phyloP scores from a whole-genome alignment of 35 echinoderm and acorn worm genomes.

The Nesometra sesokonis region DNA sequence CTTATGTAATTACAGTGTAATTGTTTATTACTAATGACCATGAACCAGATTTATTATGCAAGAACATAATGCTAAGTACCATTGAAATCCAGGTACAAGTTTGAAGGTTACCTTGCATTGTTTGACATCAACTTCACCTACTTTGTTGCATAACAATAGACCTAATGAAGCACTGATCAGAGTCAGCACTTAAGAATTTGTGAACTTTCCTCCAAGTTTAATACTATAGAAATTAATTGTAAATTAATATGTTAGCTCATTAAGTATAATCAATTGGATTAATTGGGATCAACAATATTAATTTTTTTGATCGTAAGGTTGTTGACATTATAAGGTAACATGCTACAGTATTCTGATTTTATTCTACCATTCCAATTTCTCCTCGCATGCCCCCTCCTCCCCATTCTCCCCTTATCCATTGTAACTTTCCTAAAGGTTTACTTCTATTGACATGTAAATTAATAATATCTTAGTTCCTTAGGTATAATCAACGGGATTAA shows the following conservation, averaged over 20 bases:
- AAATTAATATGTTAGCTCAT: background rate
- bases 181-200: background rate
- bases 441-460: too few species aligned
- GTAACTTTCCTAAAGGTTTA: too few species aligned
- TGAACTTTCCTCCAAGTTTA: background rate
- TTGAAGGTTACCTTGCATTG: background rate
- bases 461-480: too few species aligned
- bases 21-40: too few species aligned
- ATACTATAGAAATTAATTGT: background rate
- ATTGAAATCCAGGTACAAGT: background rate
- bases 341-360: too few species aligned
- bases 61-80: background rate
- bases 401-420: too few species aligned
- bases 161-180: background rate
- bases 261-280: background rate
- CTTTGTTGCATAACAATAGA: background rate
- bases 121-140: background rate
- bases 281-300: background rate
- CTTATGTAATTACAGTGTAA: too few species aligned
- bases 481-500: too few species aligned
- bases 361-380: too few species aligned
- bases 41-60: background rate
- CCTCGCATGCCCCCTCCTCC: too few species aligned
- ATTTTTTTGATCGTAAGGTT: too few species aligned
- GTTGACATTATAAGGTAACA: too few species aligned